A percentile compares a stretch with the other conserved stretches of the same genome.
phyloP scores from a whole-genome alignment of 1,140 invertebrate species.

The Cherax quadricarinatus region DNA sequence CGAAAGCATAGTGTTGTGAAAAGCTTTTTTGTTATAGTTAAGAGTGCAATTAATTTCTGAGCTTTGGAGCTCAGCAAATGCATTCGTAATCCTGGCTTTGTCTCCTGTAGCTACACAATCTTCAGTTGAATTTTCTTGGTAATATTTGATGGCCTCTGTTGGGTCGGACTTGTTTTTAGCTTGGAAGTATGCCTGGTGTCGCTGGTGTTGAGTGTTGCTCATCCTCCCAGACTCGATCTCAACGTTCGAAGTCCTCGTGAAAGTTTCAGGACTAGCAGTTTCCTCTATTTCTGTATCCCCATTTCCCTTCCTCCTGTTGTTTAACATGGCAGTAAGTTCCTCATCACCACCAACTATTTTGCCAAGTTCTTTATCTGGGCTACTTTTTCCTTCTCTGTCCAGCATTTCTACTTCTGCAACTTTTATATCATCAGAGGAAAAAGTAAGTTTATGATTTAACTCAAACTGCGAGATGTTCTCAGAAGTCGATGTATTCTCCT shows the following conservation, averaged over 20 bases:
- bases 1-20: slow-evolving; percentile 34
- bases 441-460: neutral
- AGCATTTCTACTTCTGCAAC: neutral
- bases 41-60: neutral
- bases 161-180: neutral
- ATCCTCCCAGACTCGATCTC: neutral
- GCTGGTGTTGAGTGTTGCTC: neutral
- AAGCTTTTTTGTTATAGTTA: slow-evolving; percentile 28
- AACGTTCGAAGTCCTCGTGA: neutral
- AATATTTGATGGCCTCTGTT: neutral
- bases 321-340: neutral
- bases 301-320: neutral
- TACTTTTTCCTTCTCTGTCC: neutral
- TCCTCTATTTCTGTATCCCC: neutral
- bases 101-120: neutral
- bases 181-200: neutral
- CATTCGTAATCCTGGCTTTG: neutral
- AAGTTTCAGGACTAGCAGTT: neutral
- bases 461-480: neutral
- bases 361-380: neutral
- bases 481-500: neutral
- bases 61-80: neutral
- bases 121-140: neutral
- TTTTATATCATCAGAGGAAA: neutral
- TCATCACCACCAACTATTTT: neutral